These are phyloP conservation scores for Thelaira solivaga DNA, from an alignment of 2,888 invertebrate species.

Conservation along the genomic window DNA sequence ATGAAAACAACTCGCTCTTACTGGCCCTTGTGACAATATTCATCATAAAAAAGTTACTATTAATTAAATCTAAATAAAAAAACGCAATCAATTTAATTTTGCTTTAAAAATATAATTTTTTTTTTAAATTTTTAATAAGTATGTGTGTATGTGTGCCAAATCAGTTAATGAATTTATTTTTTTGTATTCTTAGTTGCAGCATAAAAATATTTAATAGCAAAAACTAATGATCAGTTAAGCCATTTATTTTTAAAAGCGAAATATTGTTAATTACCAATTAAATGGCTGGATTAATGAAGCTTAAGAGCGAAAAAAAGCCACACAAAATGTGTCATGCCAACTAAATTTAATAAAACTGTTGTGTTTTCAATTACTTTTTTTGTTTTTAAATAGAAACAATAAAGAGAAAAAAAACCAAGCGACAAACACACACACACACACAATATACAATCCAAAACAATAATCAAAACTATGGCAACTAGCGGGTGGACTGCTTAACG, in stretches of 20 bases:
- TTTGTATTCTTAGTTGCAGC: too few species aligned
- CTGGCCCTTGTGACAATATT: too few species aligned
- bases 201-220: not conserved
- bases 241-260: slow-evolving; percentile 23
- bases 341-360: slow-evolving; percentile 53
- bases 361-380: slow-evolving; percentile 54
- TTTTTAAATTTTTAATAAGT: too few species aligned
- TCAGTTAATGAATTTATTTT: too few species aligned
- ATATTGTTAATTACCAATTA: slow-evolving; percentile 49
- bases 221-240: slow-evolving; percentile 23
- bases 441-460: not conserved
- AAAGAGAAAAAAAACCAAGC: slow-evolving; percentile 31
- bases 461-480: slow-evolving; percentile 3
- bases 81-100: too few species aligned
- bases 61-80: too few species aligned
- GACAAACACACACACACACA: not conserved
- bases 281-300: slow-evolving; percentile 36
- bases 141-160: too few species aligned
- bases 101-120: too few species aligned
- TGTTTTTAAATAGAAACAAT: slow-evolving; percentile 22
- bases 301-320: not conserved
- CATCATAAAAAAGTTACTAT: too few species aligned
- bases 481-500: too few species aligned
- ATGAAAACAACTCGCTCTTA: too few species aligned
- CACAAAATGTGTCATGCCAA: not conserved